Base-by-base conservation (phyloP, 1,140 invertebrate species). In the Brachionus rotundiformis region DNA sequence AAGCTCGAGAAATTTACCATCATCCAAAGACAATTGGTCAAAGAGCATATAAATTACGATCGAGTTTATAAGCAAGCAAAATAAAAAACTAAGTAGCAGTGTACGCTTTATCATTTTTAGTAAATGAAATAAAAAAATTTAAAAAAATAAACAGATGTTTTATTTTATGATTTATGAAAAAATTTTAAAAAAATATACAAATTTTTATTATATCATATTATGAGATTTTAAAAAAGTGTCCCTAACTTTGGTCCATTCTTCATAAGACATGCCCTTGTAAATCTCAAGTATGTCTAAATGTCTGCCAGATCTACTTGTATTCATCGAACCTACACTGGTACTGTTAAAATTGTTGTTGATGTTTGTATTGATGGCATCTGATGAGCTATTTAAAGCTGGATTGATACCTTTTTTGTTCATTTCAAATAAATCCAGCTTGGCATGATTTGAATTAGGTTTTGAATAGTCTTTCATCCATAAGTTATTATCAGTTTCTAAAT, bases 381-480 rank as follows among this genome's bases (percentile, higher is more conserved):
- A 39, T 31, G 33, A 16, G 13, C 8, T 31, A 41, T 73, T 73
- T 27, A 44, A 11, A 23, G 19, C 19, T 25, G 44, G n/a, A 11
- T 73, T 73, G 4, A 19, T 2, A 25, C 11, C 6, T n/a, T 73
- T 73, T 44, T 73, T 73, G 39, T 25, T 73, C 10, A 41, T n/a
- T 25, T 79, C 76, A 31, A 59, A 79, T 31, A 39, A 33, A 16
- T 79, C 76, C 11, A 54, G n/a, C 19, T 59, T 54, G n/a, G 36
- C 11, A 25, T 19, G 2, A 59, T 25, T 39, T 25, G 25, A 23
- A 36, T 16, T 79, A 6, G 76, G 76, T 31, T 33, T 79, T 10
- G 76, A 79, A 79, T 54, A 79, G 33, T 79, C 76, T 33, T 79
- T 54, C 76, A 79, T 79, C 76, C 76, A 79, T 19, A 59, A 39